Evolutionary conservation across 30 jellyfish, hydroid and myxozoan genomes (phyloP).

Genomic region (Chironex yamaguchii): DNA sequence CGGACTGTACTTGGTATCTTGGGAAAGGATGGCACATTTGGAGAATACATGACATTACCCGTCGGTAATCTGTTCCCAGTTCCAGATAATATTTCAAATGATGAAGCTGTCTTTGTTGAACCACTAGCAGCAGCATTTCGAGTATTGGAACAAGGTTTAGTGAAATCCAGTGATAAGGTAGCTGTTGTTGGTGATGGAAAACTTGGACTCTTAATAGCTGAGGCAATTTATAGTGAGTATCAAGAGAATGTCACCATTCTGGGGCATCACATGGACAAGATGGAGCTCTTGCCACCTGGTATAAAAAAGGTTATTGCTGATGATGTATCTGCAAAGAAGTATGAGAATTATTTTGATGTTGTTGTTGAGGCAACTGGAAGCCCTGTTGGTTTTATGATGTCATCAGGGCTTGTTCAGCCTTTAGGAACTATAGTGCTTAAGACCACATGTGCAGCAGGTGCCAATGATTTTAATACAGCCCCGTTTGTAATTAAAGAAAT

Average conservation of each 20-base stretch:
- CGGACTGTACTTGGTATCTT: slow-evolving; percentile 41
- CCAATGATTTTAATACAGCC: slow-evolving; percentile 15
- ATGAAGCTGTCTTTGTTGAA: slow-evolving; percentile 37
- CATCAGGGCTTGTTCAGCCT: slow-evolving; percentile 21
- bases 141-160: slow-evolving; percentile 7
- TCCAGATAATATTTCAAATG: slow-evolving; percentile 16
- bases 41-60: slow-evolving; percentile 25
- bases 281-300: neutral
- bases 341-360: neutral
- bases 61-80: slow-evolving; percentile 10
- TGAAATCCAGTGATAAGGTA: neutral
- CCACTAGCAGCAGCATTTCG: slow-evolving; percentile 51
- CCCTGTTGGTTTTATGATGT: neutral
- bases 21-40: slow-evolving; percentile 8
- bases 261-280: slow-evolving; percentile 39
- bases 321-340: neutral
- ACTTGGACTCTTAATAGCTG: slow-evolving; percentile 37
- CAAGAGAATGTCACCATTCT: neutral
- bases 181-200: slow-evolving; percentile 60
- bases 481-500: slow-evolving; percentile 35
- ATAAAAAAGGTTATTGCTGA: neutral
- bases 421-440: slow-evolving; percentile 37
- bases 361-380: slow-evolving; percentile 49
- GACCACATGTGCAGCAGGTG: slow-evolving; percentile 26
- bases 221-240: neutral